Evolutionary conservation across 23 tunicate genomes (phyloP).

Genomic region (Ciona savignyi): DNA sequence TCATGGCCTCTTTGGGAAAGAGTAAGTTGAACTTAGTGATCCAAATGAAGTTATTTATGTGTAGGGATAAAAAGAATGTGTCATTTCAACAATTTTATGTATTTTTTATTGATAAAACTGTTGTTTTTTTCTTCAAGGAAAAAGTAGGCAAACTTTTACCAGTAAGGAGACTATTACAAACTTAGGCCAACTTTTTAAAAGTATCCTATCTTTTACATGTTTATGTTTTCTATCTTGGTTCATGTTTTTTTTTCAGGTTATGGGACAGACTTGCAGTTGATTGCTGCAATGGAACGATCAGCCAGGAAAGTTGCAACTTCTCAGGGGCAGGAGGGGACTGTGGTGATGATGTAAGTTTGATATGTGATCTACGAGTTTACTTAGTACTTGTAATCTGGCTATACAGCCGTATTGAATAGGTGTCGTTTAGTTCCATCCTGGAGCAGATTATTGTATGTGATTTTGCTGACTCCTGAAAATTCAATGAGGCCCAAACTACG

Average conservation of each 20-base stretch:
- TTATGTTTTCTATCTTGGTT: no score
- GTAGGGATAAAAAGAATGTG: neutral
- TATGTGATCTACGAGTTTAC: neutral
- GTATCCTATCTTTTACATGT: no score
- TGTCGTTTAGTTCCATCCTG: no score
- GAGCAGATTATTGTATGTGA: no score
- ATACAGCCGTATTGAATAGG: no score
- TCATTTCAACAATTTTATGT: neutral
- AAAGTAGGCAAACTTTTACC: neutral
- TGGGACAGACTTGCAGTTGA: conserved; percentile 12
- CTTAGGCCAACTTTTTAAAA: no score
- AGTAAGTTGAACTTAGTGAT: conserved; percentile 15
- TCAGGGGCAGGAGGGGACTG: conserved; percentile 3
- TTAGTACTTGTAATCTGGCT: neutral
- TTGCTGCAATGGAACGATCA: conserved; percentile 25
- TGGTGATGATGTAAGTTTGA: conserved; percentile 1
- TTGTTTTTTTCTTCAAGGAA: neutral
- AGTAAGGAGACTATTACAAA: no score
- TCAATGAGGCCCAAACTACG: no score
- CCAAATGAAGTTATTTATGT: neutral
- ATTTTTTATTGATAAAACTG: no score
- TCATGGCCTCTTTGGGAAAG: conserved; percentile 79
- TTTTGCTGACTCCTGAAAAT: no score
- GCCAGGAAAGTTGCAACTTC: conserved; percentile 33
- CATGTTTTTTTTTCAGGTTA: conserved; percentile 42